These are phyloP conservation scores for Endotricha flammealis DNA, from an alignment of 2,888 invertebrate species.

Conservation along the genomic window DNA sequence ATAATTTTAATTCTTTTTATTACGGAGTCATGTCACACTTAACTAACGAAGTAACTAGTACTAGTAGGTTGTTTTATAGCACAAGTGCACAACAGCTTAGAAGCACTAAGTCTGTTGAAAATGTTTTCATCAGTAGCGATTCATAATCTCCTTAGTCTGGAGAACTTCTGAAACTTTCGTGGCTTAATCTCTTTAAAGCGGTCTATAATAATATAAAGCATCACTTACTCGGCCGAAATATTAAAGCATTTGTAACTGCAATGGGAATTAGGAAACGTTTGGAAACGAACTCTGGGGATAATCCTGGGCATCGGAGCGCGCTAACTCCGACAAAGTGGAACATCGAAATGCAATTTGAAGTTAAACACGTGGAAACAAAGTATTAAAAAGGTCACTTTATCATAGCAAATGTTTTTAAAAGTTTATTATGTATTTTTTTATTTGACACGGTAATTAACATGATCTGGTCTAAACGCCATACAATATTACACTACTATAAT, in stretches of 20 bases:
- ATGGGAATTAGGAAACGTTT: slow-evolving; percentile 20
- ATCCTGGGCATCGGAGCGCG: slow-evolving; percentile 32
- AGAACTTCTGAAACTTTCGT: slow-evolving; percentile 40
- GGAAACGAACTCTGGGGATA: slow-evolving; percentile 32
- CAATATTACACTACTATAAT: no score
- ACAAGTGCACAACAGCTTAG: no score
- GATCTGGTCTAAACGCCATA: no score
- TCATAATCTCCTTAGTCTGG: slow-evolving; percentile 36
- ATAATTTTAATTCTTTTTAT: no score
- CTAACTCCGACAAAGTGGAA: slow-evolving; percentile 41
- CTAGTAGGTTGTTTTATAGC: no score
- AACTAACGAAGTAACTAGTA: slow-evolving; percentile 19
- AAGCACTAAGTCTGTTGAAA: slow-evolving; percentile 21
- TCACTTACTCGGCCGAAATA: slow-evolving; percentile 30
- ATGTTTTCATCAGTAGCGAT: slow-evolving; percentile 32
- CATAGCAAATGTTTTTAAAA: slow-evolving; percentile 5
- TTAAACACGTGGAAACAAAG: slow-evolving; percentile 40
- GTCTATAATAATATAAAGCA: slow-evolving; percentile 37
- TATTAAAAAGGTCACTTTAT: slow-evolving; percentile 17
- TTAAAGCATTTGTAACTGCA: slow-evolving; percentile 18
- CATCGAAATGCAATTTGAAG: slow-evolving; percentile 53
- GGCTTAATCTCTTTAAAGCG: slow-evolving; percentile 42
- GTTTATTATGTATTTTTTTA: no score
- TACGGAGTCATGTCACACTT: no score
- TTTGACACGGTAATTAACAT: no score